Conservation (phyloP, 1,140 invertebrate genomes). For the Bombus terrestris region DNA sequence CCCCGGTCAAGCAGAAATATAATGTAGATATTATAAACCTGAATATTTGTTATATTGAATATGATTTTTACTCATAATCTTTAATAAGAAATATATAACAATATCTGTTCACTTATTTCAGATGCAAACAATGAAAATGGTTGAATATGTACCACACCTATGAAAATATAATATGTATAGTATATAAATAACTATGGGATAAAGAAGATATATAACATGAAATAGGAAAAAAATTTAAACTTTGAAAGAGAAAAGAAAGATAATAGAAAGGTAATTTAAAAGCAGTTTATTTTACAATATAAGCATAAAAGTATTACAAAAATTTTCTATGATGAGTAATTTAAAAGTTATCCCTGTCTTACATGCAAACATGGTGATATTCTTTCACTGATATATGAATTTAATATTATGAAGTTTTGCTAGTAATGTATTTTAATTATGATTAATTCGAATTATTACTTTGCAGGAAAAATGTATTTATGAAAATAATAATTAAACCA, state of each 20-base stretch:
- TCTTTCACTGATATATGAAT: conserved; percentile 58
- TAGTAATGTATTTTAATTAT: neutral
- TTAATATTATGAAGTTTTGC: neutral
- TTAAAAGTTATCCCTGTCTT: conserved; percentile 77
- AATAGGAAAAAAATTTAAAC: neutral
- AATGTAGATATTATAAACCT: conserved; percentile 65
- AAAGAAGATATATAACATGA: neutral
- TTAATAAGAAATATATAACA: neutral
- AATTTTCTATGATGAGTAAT: conserved; percentile 68
- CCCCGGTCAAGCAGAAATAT: conserved; percentile 72
- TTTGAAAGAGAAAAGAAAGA: neutral
- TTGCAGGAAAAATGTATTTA: conserved; percentile 1
- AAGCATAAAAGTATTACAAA: neutral
- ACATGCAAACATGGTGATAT: conserved; percentile 69
- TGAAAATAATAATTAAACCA: too few relatives aligned
- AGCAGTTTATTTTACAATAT: conserved; percentile 19
- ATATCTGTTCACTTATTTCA: neutral
- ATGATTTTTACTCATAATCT: neutral
- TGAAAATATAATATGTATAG: too few relatives aligned
- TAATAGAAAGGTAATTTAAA: conserved; percentile 21
- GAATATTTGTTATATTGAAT: conserved; percentile 24
- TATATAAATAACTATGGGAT: neutral
- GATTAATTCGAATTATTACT: conserved; percentile 7
- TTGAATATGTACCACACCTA: neutral
- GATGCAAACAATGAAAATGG: conserved; percentile 14